A percentile compares a stretch with the other conserved stretches of the same genome.
These are phyloP conservation scores for Drosophila santomea DNA, from an alignment of 1,140 invertebrate species.

Conservation along the genomic window DNA sequence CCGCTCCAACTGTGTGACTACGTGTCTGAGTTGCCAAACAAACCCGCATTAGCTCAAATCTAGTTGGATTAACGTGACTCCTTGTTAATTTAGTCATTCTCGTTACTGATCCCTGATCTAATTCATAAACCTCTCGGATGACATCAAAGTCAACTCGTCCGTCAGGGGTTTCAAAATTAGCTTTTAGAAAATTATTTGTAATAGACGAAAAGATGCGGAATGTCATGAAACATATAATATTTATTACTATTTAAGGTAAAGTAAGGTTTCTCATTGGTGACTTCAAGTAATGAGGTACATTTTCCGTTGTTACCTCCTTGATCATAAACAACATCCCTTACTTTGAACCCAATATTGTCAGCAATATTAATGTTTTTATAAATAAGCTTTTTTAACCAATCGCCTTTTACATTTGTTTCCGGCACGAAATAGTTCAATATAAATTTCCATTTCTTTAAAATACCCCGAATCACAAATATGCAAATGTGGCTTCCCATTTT, in stretches of 20 bases:
- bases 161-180: background rate
- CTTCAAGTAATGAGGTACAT: constrained; percentile 4
- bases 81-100: no score
- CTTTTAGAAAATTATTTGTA: constrained; percentile 6
- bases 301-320: constrained; percentile 4
- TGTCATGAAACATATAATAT: background rate
- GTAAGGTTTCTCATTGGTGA: background rate
- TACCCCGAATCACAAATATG: background rate
- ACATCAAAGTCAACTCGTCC: background rate
- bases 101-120: no score
- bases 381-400: background rate
- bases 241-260: no score
- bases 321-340: background rate
- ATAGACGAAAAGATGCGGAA: constrained; percentile 3
- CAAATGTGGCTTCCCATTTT: background rate
- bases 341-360: constrained; percentile 3
- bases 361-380: constrained; percentile 1
- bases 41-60: background rate
- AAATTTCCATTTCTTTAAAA: constrained; percentile 1
- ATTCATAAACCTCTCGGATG: background rate
- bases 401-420: constrained; percentile 2
- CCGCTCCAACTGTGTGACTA: no score
- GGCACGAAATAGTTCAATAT: constrained; percentile 8
- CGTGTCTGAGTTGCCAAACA: no score
- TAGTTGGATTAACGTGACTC: constrained; percentile 1